phyloP scores from a whole-genome alignment of 1,140 invertebrate genomes.

The Drosophila lacertosa region DNA sequence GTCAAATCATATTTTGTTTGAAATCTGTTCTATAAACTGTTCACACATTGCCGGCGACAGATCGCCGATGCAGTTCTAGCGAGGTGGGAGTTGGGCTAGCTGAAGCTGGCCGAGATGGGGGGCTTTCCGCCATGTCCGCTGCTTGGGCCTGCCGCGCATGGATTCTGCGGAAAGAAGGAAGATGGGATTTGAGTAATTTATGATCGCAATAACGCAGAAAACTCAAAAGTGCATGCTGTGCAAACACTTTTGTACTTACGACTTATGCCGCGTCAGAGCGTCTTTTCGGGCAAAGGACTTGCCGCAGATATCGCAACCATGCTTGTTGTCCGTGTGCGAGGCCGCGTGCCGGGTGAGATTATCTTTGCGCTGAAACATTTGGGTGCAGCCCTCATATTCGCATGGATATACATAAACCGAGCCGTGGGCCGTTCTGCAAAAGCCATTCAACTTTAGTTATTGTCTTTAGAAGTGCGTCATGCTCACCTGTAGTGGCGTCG shows the following conservation, averaged over 20 bases:
- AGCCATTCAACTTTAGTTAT: neutral
- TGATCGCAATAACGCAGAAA: too few relatives aligned
- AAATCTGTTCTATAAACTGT: too few relatives aligned
- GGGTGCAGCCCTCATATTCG: conserved; percentile 22
- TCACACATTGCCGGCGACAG: too few relatives aligned
- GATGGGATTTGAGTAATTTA: neutral
- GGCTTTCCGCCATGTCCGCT: too few relatives aligned
- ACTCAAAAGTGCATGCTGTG: too few relatives aligned
- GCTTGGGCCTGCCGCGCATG: neutral
- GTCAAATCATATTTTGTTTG: too few relatives aligned
- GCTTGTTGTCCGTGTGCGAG: conserved; percentile 24
- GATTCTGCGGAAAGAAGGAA: neutral
- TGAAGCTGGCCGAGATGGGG: neutral
- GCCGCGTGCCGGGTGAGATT: conserved; percentile 26
- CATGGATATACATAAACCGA: conserved; percentile 28
- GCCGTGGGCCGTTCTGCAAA: conserved; percentile 27
- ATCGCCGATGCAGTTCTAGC: too few relatives aligned
- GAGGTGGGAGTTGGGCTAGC: too few relatives aligned
- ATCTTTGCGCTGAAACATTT: conserved; percentile 46
- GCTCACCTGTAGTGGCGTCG: conserved; percentile 27
- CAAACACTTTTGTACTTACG: neutral
- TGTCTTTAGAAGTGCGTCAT: neutral
- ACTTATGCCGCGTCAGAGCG: conserved; percentile 29
- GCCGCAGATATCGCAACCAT: conserved; percentile 34
- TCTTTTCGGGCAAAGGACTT: conserved; percentile 40